phyloP scores from a whole-genome alignment of 2,888 invertebrate species.

The Plagodis dolabraria region DNA sequence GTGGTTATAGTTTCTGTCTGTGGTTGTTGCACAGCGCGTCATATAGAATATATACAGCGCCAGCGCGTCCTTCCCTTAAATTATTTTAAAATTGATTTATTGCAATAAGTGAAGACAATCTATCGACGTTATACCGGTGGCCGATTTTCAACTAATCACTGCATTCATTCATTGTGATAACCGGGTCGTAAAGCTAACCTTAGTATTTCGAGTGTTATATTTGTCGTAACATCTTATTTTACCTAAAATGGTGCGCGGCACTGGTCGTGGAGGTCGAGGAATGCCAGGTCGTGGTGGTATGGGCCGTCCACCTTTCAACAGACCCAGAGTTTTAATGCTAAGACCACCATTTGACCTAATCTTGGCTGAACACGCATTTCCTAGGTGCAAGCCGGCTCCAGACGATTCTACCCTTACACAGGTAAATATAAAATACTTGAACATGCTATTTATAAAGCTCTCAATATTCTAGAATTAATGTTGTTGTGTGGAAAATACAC shows the following conservation, averaged over 20 bases:
- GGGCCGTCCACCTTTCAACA: constrained; percentile 76
- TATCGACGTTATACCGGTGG: too few species aligned
- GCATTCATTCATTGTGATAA: too few species aligned
- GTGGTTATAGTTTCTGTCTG: too few species aligned
- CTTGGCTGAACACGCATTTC: constrained; percentile 95
- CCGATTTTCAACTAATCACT: too few species aligned
- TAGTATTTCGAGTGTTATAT: constrained; percentile 1
- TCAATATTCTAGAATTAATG: too few species aligned
- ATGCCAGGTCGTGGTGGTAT: constrained; percentile 87
- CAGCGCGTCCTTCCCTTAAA: too few species aligned
- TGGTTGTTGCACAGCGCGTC: too few species aligned
- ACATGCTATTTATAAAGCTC: too few species aligned
- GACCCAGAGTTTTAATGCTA: constrained; percentile 73
- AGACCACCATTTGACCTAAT: constrained; percentile 95
- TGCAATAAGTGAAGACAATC: too few species aligned
- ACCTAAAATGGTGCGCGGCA: constrained; percentile 87
- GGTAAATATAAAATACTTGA: constrained; percentile 65
- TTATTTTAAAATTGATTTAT: too few species aligned
- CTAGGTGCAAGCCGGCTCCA: constrained; percentile 89
- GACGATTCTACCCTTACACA: constrained; percentile 95
- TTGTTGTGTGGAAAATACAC: too few species aligned
- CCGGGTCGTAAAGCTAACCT: constrained; percentile 12
- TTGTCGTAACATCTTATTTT: neutral
- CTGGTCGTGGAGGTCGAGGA: constrained; percentile 88
- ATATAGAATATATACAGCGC: too few species aligned